Base-by-base conservation (phyloP, 2,888 invertebrate species). In the Glyphotaelius pellucidus region DNA sequence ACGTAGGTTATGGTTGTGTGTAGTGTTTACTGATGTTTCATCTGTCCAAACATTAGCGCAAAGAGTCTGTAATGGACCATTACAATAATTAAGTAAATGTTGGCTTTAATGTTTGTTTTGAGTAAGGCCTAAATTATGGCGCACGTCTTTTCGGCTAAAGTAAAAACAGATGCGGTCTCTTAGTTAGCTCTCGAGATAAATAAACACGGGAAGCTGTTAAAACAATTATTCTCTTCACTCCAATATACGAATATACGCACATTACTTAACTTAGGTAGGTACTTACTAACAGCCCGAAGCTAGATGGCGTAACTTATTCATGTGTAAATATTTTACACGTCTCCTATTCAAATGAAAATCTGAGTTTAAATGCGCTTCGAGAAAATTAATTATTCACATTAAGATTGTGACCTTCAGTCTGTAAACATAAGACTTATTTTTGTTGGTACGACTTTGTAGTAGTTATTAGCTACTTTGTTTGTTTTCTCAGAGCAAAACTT, bases 41-140 rank as follows among this genome's bases (percentile, higher is more conserved):
- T 86, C 86, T 86, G 86, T 86, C 86, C 86, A 86, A 86, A 42
- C 42, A 86, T 47, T n/a, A 86, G 47, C 86, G 86, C 35, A 47
- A 86, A 86, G 86, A 86, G 86, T 86, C 47, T 42, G 90, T 92
- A 92, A 92, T 92, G 92, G 92, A 81, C 92, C 90, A 92, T 92
- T 90, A 92, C 89, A 90, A 90, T 92, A 92, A 92, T 92, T 92
- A 90, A 92, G 90, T 90, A 87, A 92, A 87, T 90, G 87, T 86
- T 86, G 42, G 90, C 90, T 84, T 90, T 89, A 90, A 92, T 91
- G 92, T 92, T 92, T 92, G 92, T 92, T 92, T 92, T 92, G 90
- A 92, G 92, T 87, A 90, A 90, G 87, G 88, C 52, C 79, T 83
- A 92, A 92, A 90, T 92, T 86, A 90, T 81, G 87, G 90, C 52